Evolutionary conservation across 2,797 vertebrate species (phyloP).

Genomic region (Delichon dasypus): DNA sequence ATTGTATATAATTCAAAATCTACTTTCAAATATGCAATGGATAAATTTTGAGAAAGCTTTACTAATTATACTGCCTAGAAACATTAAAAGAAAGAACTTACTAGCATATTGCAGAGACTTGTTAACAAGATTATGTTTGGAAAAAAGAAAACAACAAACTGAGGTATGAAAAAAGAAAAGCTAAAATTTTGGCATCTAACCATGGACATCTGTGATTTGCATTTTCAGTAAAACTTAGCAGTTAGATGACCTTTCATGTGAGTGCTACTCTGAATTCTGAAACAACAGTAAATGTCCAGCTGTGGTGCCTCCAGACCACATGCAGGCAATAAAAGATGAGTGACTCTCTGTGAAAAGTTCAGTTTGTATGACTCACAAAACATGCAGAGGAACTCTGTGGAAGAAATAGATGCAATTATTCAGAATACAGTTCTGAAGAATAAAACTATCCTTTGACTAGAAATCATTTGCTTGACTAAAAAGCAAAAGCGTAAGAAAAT

Average conservation of each 20-base stretch:
- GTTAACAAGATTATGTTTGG: not conserved
- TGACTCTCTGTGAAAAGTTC: not conserved
- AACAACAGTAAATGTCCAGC: not conserved
- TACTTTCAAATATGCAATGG: not conserved
- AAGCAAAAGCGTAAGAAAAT: not conserved
- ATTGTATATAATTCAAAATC: not conserved
- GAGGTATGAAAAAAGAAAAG: not conserved
- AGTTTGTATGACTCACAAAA: not conserved
- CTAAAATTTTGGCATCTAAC: not conserved
- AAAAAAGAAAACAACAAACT: not conserved
- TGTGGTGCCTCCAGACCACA: not conserved
- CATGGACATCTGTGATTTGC: not conserved
- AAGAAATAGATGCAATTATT: not conserved
- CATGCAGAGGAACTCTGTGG: not conserved
- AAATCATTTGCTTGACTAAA: not conserved
- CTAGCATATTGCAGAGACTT: not conserved
- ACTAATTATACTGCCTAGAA: not conserved
- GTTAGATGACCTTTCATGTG: not conserved
- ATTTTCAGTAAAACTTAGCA: not conserved
- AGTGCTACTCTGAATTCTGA: not conserved
- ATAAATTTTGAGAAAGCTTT: not conserved
- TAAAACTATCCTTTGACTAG: not conserved
- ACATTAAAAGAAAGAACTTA: not conserved
- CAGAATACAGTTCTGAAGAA: not conserved
- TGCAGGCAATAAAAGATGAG: not conserved